These are phyloP conservation scores for Nymphalis c-album DNA, from an alignment of 2,888 invertebrate species.

Conservation along the genomic window DNA sequence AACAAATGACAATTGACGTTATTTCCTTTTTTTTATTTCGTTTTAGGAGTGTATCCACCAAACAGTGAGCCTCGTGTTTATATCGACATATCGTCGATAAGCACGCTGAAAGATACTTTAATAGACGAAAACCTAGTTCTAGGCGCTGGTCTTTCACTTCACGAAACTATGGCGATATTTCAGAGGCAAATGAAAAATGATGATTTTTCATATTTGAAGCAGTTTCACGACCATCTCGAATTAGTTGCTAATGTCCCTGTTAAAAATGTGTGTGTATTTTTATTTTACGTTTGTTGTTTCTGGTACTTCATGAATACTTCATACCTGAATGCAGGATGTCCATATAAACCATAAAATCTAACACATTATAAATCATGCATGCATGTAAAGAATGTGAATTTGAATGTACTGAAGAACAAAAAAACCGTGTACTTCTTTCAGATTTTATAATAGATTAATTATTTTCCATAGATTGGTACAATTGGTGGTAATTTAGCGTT, in stretches of 20 bases:
- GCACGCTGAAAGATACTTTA: constrained; percentile 66
- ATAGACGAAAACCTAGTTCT: constrained; percentile 71
- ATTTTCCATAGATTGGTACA: constrained; percentile 79
- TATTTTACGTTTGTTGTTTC: neutral
- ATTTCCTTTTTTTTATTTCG: too few relatives aligned
- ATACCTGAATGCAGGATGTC: neutral
- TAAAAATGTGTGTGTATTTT: constrained; percentile 83
- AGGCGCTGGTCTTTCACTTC: constrained; percentile 82
- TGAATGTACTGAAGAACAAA: too few relatives aligned
- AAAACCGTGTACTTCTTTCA: too few relatives aligned
- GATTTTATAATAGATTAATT: neutral
- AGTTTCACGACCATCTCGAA: constrained; percentile 83
- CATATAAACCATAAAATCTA: too few relatives aligned
- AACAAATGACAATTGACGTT: too few relatives aligned
- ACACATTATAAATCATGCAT: too few relatives aligned
- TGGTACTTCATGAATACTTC: neutral
- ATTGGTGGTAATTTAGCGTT: constrained; percentile 86
- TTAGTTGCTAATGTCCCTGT: constrained; percentile 87
- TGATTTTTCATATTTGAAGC: constrained; percentile 82
- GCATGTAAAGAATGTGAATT: too few relatives aligned
- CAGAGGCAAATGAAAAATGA: constrained; percentile 57
- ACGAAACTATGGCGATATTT: constrained; percentile 78
- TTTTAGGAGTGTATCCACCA: constrained; percentile 73
- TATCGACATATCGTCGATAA: constrained; percentile 83
- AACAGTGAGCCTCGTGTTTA: constrained; percentile 69